These are phyloP conservation scores for Polyommatus iphigenia DNA, from an alignment of 2,888 invertebrate genomes.

Conservation along the genomic window DNA sequence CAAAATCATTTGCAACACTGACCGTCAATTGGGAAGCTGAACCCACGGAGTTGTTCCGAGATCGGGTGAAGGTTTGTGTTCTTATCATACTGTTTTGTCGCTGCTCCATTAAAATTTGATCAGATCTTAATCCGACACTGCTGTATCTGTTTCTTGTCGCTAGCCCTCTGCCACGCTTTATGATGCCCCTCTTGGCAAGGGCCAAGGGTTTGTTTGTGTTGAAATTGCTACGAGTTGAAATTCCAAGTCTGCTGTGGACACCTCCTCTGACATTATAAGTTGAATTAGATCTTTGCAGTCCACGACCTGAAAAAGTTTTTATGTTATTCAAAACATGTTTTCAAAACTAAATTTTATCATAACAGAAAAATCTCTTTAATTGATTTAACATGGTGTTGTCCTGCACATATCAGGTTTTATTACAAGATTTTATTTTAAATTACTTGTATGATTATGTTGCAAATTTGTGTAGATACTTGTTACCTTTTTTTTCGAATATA, in stretches of 20 bases:
- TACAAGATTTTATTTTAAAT: not conserved
- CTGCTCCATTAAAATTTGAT: constrained; percentile 68
- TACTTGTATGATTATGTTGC: not conserved
- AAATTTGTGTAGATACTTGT: not conserved
- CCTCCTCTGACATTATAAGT: constrained; percentile 57
- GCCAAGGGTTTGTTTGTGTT: constrained; percentile 61
- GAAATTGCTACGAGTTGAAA: constrained; percentile 58
- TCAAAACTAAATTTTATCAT: not conserved
- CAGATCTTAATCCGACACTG: constrained; percentile 70
- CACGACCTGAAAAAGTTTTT: constrained; percentile 51
- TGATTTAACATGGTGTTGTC: not conserved
- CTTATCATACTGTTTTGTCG: constrained; percentile 62
- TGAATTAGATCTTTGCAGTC: constrained; percentile 57
- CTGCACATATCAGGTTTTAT: not conserved
- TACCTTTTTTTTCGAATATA: not conserved
- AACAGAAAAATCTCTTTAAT: not conserved
- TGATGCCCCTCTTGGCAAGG: constrained; percentile 67
- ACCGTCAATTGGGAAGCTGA: constrained; percentile 67
- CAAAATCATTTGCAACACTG: constrained; percentile 72
- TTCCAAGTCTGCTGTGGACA: constrained; percentile 66
- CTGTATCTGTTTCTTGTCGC: constrained; percentile 64
- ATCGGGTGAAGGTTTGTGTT: constrained; percentile 73
- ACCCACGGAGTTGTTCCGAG: constrained; percentile 67
- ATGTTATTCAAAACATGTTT: not conserved
- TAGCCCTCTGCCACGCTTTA: constrained; percentile 68